These are phyloP conservation scores for Gallirallus australis DNA, from an alignment of 2,797 vertebrate species.

Conservation along the genomic window DNA sequence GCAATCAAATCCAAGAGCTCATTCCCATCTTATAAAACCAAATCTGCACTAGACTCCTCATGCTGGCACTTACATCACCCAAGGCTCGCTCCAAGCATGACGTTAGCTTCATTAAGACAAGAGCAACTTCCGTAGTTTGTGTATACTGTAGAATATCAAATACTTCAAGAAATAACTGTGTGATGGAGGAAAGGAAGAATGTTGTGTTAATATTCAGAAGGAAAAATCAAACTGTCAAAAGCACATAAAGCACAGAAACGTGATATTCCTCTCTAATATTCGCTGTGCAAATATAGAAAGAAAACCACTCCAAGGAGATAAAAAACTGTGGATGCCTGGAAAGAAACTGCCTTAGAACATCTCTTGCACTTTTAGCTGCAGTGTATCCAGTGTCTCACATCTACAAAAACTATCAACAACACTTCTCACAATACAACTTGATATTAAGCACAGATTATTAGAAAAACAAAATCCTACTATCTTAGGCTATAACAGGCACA, in stretches of 20 bases:
- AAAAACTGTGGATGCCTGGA: not conserved
- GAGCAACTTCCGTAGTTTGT: conserved; percentile 54
- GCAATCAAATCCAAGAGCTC: not conserved
- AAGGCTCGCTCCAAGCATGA: conserved; percentile 79
- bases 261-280: not conserved
- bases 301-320: not conserved
- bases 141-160: conserved; percentile 52
- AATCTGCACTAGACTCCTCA: not conserved
- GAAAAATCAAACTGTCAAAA: not conserved
- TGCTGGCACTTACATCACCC: conserved; percentile 77
- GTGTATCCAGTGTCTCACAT: not conserved
- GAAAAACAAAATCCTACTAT: not conserved
- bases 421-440: not conserved
- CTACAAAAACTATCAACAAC: not conserved
- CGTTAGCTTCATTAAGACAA: conserved; percentile 81
- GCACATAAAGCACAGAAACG: not conserved
- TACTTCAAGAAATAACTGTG: conserved; percentile 77
- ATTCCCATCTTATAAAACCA: not conserved
- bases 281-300: not conserved
- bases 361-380: not conserved
- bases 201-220: not conserved
- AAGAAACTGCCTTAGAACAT: not conserved
- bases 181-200: not conserved
- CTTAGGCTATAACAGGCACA: not conserved
- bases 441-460: not conserved